A percentile compares a stretch with the other conserved stretches of the same genome.
Conservation (phyloP, 2,113 vertebrate genomes). For the Aspidoscelis tigris region DNA sequence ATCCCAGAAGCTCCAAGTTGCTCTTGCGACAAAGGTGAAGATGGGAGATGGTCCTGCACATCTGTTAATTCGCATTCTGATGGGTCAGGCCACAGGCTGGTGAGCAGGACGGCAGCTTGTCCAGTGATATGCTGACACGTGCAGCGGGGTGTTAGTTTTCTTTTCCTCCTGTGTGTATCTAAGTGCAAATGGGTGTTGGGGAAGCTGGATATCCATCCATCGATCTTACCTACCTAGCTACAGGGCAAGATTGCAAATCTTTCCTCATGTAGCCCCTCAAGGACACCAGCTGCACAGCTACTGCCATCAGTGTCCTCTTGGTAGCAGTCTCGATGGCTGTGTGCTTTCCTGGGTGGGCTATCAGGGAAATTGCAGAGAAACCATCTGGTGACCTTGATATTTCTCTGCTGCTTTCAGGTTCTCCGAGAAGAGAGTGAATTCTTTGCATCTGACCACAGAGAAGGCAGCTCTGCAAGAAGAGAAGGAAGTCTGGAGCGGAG, state of each 20-base stretch:
- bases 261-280: too few species aligned
- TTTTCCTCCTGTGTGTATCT: background rate
- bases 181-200: background rate
- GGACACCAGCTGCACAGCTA: too few species aligned
- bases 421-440: conserved; percentile 48
- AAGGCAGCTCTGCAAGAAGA: conserved; percentile 52
- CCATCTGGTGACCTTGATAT: background rate
- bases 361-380: too few species aligned
- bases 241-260: too few species aligned
- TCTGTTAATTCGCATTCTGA: background rate
- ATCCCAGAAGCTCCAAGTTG: background rate
- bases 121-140: background rate
- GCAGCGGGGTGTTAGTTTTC: background rate
- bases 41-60: background rate
- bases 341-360: too few species aligned
- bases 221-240: background rate
- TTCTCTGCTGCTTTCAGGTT: conserved; percentile 57
- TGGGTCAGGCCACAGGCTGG: background rate
- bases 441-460: background rate
- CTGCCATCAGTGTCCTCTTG: background rate
- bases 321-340: too few species aligned
- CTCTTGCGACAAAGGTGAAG: too few species aligned
- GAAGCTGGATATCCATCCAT: too few species aligned
- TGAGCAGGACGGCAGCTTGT: background rate
- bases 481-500: conserved; percentile 77